Conservation (phyloP, 1,140 invertebrate species). For the Chelonus insularis region DNA sequence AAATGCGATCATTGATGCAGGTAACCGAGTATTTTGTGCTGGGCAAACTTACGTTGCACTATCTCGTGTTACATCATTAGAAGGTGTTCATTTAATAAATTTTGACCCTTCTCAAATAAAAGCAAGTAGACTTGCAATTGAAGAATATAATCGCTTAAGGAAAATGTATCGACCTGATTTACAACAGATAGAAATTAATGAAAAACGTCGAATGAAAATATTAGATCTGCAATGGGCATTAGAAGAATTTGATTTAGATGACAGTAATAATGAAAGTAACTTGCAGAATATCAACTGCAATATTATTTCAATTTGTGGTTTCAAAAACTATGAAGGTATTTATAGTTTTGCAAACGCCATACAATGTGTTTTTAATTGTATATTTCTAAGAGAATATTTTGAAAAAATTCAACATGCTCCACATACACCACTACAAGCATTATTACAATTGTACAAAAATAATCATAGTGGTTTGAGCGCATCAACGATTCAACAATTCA, state of each 20-base stretch:
- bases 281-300: not conserved
- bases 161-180: slow-evolving; percentile 32
- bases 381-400: no score
- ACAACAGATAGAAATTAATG: no score
- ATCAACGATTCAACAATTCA: no score
- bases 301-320: not conserved
- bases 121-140: slow-evolving; percentile 42
- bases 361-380: slow-evolving; percentile 7
- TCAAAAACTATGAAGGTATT: not conserved
- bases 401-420: no score
- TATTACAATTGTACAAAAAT: no score
- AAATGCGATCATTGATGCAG: slow-evolving; percentile 45
- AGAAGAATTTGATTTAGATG: not conserved
- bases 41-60: slow-evolving; percentile 50
- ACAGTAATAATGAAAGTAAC: not conserved
- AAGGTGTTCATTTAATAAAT: slow-evolving; percentile 45
- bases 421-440: no score
- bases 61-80: slow-evolving; percentile 41
- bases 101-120: slow-evolving; percentile 35
- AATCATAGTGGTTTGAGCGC: no score
- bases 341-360: not conserved
- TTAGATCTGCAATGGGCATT: not conserved
- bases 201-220: not conserved
- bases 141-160: no score
- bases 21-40: slow-evolving; percentile 38